Base-by-base conservation (phyloP, 2,797 vertebrate genomes). In the Apogon hyalosoma region DNA sequence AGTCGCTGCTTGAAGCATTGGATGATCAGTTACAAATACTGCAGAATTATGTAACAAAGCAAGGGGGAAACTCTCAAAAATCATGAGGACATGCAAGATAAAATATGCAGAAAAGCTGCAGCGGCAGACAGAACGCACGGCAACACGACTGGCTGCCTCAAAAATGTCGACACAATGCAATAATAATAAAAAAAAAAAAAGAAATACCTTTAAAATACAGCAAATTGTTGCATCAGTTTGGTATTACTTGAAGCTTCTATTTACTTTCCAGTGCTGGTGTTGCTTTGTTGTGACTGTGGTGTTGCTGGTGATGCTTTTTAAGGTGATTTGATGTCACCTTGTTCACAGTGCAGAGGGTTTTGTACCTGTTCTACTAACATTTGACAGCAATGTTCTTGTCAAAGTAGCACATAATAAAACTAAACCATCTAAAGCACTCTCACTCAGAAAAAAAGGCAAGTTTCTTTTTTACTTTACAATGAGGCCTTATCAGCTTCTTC, bases 21-120 rank as follows among this genome's bases (percentile, higher is more conserved):
- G 12, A 49, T 39, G 12, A 10, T 66, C 69, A 52, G 36, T 8
- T 28, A 56, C 21, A 41, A 69, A 58, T 31, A 39, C 63, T 60
- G 62, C 55, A 71, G 70, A 50, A 50, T 77, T 71, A 65, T 42
- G 12, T 64, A 75, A 68, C 13, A 2, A 14, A 28, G 18, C 49
- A 18, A 41, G 42, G 21, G 36, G 19, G 0, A 74, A 62, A 45
- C 45, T 43, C 19, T 28, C 14, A 12, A 50, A 63, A 58, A 57
- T 6, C 42, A 64, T 21, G 16, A 68, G 39, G 39, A 63, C 28
- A 18, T 58, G 14, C 28, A 70, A 58, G 63, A 75, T 5, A 49
- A 24, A 24, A 24, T 24, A 24, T 24, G 21, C 56, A 61, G 4
- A 7, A 15, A 18, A 54, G 2, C 21, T 39, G 13, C 48, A 52